Evolutionary conservation across 2,113 vertebrate genomes (phyloP), one percentile per base, ranked within the genome.

Genomic region (Poicephalus meyeri): DNA sequence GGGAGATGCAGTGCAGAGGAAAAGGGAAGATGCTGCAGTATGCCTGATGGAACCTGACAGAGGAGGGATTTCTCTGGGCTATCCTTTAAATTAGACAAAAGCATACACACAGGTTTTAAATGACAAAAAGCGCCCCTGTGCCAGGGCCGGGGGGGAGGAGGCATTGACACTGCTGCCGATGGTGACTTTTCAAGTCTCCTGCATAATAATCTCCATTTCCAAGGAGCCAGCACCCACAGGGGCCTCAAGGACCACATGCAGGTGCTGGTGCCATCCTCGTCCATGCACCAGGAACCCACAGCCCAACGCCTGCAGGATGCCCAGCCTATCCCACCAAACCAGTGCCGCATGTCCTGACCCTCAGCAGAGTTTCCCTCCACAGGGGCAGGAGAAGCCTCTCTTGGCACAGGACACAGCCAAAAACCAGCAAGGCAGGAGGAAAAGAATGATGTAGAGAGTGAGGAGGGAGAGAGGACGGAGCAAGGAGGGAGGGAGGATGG

Each of bases 371-470:
- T n/a, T 46, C 39, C 63, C 55, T 35, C n/a, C n/a, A 13, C 14
- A 1, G 37, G 37, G 50, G 28, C 44, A 49, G 44, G 31, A 11
- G 23, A 26, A 28, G 46, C 69, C 41, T 55, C 26, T 21, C 70
- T 39, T 2, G 0, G 17, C 49, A 3, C n/a, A 11, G 60, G 70
- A 46, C 41, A 6, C 4, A 18, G 46, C 39, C 4, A 1, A 37
- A 53, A 44, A 31, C 19, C 56, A 44, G 19, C 7, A 2, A 29
- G 56, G 44, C 28, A 79, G 47, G 53, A 29, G 23, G 7, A 11
- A 56, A n/a, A 56, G 55, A 56, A 33, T 13, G 31, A 56, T 56
- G 53, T 20, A 29, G 12, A 37, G 28, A 44, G 6, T 20, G 41
- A 58, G 42, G 7, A 33, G 26, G 37, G 52, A 52, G 25, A 33